Conservation (phyloP, 1,140 invertebrate species). For the Hypothenemus hampei region DNA sequence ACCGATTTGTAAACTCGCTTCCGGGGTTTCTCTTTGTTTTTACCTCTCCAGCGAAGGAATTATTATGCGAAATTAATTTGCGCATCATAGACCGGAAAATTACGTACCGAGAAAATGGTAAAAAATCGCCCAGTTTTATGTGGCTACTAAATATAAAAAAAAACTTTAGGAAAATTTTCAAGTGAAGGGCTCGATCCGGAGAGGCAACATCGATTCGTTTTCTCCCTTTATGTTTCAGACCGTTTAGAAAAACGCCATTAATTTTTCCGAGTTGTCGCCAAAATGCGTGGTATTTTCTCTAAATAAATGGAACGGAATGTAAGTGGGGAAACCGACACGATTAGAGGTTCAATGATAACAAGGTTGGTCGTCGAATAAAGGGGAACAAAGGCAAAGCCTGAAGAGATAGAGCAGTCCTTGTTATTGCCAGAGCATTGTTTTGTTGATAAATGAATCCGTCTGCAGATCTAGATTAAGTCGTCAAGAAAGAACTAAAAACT, state of each 20-base stretch:
- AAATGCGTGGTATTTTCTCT: constrained; percentile 19
- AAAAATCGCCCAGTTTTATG: background rate
- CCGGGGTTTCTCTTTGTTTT: background rate
- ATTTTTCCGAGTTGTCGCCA: constrained; percentile 22
- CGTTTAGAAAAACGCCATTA: constrained; percentile 24
- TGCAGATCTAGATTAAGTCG: constrained; percentile 12
- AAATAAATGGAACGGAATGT: constrained; percentile 25
- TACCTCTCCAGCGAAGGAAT: background rate
- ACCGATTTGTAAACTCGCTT: background rate
- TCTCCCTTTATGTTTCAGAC: background rate
- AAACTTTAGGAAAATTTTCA: background rate
- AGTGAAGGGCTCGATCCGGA: background rate
- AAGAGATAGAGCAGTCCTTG: constrained; percentile 20
- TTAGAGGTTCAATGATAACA: constrained; percentile 22
- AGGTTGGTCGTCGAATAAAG: constrained; percentile 20
- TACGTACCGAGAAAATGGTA: background rate
- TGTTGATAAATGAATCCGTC: constrained; percentile 24
- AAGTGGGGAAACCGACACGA: constrained; percentile 23
- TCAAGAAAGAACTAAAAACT: constrained; percentile 19
- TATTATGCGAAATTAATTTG: background rate
- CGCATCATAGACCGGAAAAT: background rate
- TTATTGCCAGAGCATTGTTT: constrained; percentile 22
- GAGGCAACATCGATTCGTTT: constrained; percentile 8
- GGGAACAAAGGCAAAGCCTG: constrained; percentile 14
- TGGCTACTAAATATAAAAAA: background rate